Conservation (phyloP, 2,888 invertebrate genomes). For the Diogma glabrata region DNA sequence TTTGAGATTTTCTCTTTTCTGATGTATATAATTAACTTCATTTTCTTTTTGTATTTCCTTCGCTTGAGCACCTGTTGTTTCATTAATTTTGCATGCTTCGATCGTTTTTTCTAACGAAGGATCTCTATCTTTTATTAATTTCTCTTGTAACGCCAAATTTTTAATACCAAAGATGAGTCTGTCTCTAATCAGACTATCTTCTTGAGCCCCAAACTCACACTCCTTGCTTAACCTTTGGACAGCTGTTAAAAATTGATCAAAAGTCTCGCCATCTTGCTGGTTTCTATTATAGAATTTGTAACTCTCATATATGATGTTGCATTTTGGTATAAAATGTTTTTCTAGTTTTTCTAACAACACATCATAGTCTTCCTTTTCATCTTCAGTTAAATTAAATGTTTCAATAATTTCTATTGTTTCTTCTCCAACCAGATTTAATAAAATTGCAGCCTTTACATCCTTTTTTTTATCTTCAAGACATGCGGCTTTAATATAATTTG, state of each 20-base stretch:
- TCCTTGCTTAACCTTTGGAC: neutral
- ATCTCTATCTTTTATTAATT: neutral
- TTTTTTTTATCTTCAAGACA: neutral
- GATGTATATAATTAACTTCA: neutral
- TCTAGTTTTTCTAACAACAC: neutral
- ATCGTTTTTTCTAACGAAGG: neutral
- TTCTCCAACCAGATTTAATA: neutral
- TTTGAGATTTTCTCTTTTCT: neutral
- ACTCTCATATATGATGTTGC: neutral
- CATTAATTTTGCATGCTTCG: neutral
- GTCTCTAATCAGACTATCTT: neutral
- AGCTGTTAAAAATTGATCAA: neutral
- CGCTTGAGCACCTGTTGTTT: neutral
- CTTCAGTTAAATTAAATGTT: neutral
- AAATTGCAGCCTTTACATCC: neutral
- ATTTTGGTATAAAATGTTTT: neutral
- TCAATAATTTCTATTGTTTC: neutral
- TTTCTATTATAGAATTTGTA: neutral
- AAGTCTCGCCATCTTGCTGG: neutral
- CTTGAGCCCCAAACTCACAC: neutral
- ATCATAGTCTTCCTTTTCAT: neutral
- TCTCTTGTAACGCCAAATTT: neutral
- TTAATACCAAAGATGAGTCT: neutral
- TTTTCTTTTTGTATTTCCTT: neutral
- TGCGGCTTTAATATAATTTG: too few relatives aligned